phyloP scores from a whole-genome alignment of 2,888 invertebrate species.

The Tortricodes alternella region DNA sequence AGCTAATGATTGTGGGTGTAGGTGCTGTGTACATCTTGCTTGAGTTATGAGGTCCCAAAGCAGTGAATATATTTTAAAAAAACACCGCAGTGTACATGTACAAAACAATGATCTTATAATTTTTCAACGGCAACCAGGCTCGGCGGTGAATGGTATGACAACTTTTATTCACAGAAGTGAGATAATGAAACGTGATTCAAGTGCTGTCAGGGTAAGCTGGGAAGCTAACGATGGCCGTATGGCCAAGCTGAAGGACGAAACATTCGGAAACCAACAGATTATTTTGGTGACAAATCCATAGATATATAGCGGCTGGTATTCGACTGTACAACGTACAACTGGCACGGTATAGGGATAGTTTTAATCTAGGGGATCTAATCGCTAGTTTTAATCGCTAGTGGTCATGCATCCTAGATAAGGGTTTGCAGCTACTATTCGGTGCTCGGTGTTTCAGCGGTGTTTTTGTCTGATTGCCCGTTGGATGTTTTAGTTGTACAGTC shows the following conservation, averaged over 20 bases:
- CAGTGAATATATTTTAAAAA: constrained; percentile 58
- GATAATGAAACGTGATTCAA: constrained; percentile 68
- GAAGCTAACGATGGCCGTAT: constrained; percentile 65
- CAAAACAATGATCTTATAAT: neutral
- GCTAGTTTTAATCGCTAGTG: neutral
- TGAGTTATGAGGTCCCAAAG: constrained; percentile 69
- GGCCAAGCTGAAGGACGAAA: constrained; percentile 76
- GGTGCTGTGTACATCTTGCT: constrained; percentile 74
- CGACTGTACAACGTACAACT: constrained; percentile 80
- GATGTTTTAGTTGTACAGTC: constrained; percentile 62
- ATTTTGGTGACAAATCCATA: constrained; percentile 66
- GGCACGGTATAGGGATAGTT: constrained; percentile 34
- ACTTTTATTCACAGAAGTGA: constrained; percentile 49
- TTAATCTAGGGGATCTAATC: constrained; percentile 16
- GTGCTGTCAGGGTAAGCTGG: constrained; percentile 63
- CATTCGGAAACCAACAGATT: constrained; percentile 78
- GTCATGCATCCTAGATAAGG: constrained; percentile 19
- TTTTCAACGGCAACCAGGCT: neutral
- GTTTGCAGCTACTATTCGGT: constrained; percentile 1
- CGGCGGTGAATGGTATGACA: constrained; percentile 54
- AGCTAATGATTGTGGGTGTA: constrained; percentile 73
- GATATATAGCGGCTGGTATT: constrained; percentile 54
- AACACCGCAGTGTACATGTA: constrained; percentile 23
- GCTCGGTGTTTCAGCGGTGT: constrained; percentile 7
- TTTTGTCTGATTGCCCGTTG: neutral